phyloP scores from a whole-genome alignment of 92 coral and sea anemone species.

The Hydrozoanthus gracilis region DNA sequence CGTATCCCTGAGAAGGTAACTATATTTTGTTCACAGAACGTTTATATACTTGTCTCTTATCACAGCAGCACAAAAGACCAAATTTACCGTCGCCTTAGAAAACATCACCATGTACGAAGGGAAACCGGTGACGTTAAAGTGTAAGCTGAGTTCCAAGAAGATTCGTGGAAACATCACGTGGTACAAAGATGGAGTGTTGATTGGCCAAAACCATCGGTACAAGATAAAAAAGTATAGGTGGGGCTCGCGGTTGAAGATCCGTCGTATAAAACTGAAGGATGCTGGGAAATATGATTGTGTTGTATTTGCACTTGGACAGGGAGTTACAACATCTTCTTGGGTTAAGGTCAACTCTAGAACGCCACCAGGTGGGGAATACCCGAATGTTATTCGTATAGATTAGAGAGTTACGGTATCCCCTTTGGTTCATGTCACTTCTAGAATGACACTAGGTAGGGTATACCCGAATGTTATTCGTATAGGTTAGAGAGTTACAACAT shows the following conservation, averaged over 20 bases:
- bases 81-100: slow-evolving; percentile 57
- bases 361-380: too few species aligned
- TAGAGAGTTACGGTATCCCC: slow-evolving; percentile 34
- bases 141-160: slow-evolving; percentile 76
- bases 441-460: too few species aligned
- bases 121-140: slow-evolving; percentile 80
- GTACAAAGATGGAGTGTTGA: slow-evolving; percentile 78
- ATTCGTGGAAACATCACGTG: slow-evolving; percentile 81
- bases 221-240: slow-evolving; percentile 60
- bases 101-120: slow-evolving; percentile 85
- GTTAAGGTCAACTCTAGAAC: slow-evolving; percentile 27
- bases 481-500: too few species aligned
- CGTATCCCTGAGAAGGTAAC: too few species aligned
- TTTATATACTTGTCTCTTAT: background rate
- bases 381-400: background rate
- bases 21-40: too few species aligned
- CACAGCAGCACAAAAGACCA: slow-evolving; percentile 54
- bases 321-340: slow-evolving; percentile 52
- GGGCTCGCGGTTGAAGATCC: slow-evolving; percentile 91
- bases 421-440: slow-evolving; percentile 47
- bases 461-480: too few species aligned
- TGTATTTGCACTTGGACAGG: slow-evolving; percentile 33
- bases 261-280: slow-evolving; percentile 69
- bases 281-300: slow-evolving; percentile 85
- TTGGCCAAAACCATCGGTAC: slow-evolving; percentile 64